phyloP scores from a whole-genome alignment of 2,888 invertebrate genomes.

The Emmelina monodactyla region DNA sequence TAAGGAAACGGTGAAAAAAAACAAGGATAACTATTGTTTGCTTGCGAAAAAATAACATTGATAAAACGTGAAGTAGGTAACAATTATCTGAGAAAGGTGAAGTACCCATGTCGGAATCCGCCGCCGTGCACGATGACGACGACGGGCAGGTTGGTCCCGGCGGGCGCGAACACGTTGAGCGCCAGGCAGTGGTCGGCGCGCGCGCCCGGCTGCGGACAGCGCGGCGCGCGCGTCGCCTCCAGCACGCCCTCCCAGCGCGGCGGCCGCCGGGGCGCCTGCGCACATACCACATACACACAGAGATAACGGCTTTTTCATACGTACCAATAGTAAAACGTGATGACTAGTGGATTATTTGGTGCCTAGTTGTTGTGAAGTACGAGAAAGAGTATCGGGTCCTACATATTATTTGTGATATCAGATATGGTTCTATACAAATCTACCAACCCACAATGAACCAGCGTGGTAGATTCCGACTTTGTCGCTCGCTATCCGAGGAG shows the following conservation, averaged over 20 bases:
- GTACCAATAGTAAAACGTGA: neutral
- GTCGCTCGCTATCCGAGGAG: too few species aligned
- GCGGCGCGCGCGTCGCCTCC: conserved; percentile 45
- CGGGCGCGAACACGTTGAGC: conserved; percentile 46
- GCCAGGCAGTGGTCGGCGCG: conserved; percentile 46
- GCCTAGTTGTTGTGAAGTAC: too few species aligned
- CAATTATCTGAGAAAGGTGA: neutral
- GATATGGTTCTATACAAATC: too few species aligned
- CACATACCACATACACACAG: neutral
- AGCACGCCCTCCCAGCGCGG: conserved; percentile 45
- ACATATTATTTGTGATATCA: too few species aligned
- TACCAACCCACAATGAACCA: too few species aligned
- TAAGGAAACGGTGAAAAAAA: too few species aligned
- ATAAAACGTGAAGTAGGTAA: too few species aligned
- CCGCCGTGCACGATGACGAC: conserved; percentile 55
- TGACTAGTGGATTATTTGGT: too few species aligned
- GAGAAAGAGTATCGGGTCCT: too few species aligned
- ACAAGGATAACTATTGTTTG: too few species aligned
- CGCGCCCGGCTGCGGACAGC: conserved; percentile 34
- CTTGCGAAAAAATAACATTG: too few species aligned
- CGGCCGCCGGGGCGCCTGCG: conserved; percentile 36
- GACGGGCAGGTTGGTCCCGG: conserved; percentile 25
- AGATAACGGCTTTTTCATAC: neutral
- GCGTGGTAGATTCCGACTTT: too few species aligned
- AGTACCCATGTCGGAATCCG: conserved; percentile 41